These are phyloP conservation scores for Hirudo medicinalis DNA, from an alignment of 1,140 invertebrate genomes.

Conservation along the genomic window DNA sequence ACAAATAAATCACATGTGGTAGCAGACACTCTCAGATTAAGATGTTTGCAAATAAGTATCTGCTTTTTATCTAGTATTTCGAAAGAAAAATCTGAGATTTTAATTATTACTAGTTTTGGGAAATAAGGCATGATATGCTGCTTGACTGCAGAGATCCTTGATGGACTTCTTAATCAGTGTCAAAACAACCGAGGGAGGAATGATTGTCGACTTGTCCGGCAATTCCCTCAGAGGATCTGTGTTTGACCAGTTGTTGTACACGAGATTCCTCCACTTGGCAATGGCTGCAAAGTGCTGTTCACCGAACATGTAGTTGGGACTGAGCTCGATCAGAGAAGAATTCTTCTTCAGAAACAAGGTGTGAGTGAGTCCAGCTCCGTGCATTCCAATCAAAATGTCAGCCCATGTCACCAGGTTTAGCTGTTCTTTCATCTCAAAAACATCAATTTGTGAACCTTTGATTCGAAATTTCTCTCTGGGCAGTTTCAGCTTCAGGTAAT, in stretches of 20 bases:
- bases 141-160: constrained; percentile 11
- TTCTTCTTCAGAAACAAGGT: constrained; percentile 83
- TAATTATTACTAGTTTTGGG: no score
- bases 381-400: constrained; percentile 88
- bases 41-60: no score
- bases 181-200: constrained; percentile 16
- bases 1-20: no score
- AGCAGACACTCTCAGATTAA: no score
- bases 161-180: constrained; percentile 15
- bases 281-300: constrained; percentile 33
- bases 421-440: constrained; percentile 29
- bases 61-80: no score
- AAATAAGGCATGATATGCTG: neutral
- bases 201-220: constrained; percentile 13
- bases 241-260: constrained; percentile 33
- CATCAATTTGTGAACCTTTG: constrained; percentile 31
- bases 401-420: constrained; percentile 47
- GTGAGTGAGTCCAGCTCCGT: constrained; percentile 88
- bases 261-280: constrained; percentile 32
- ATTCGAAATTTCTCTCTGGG: constrained; percentile 20
- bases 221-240: constrained; percentile 22
- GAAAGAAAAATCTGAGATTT: no score
- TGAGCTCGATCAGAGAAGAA: constrained; percentile 86
- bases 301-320: constrained; percentile 33
- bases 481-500: constrained; percentile 7